phyloP scores from a whole-genome alignment of 1,140 invertebrate species.

The Ceratina calcarata region DNA sequence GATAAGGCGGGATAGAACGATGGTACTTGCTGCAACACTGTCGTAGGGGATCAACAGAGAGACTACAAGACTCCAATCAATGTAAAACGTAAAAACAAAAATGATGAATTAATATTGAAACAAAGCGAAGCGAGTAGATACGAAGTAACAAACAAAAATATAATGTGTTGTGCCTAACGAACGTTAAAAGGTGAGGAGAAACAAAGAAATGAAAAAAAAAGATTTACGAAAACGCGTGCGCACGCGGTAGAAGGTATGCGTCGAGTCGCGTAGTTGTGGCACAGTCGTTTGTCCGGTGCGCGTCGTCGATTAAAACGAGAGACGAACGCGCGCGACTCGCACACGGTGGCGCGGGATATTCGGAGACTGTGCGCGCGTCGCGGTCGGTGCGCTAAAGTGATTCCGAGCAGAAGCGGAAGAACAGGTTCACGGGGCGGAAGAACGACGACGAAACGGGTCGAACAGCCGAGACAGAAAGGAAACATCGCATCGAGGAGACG shows the following conservation, averaged over 20 bases:
- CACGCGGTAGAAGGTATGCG: background rate
- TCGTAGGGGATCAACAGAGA: slow-evolving; percentile 56
- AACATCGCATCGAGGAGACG: background rate
- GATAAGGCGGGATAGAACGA: slow-evolving; percentile 1
- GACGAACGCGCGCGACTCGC: background rate
- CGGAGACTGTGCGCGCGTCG: background rate
- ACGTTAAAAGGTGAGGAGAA: slow-evolving; percentile 22
- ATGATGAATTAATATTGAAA: background rate
- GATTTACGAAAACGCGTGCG: background rate
- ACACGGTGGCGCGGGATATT: background rate
- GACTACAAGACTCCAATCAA: slow-evolving; percentile 55
- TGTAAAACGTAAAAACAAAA: background rate
- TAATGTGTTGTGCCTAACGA: slow-evolving; percentile 59
- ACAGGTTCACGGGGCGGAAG: background rate
- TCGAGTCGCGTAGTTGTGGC: background rate
- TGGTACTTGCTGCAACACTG: slow-evolving; percentile 36
- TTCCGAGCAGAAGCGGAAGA: slow-evolving; percentile 6
- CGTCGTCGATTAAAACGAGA: slow-evolving; percentile 6
- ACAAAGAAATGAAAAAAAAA: background rate
- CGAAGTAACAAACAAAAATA: background rate
- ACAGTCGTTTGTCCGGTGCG: background rate
- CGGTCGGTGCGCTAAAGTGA: slow-evolving; percentile 12
- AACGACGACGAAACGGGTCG: slow-evolving; percentile 8
- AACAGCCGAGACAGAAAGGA: background rate
- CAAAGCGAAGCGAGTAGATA: background rate